Evolutionary conservation across 2,797 vertebrate genomes (phyloP).

Genomic region (Sarcophilus harrisii): DNA sequence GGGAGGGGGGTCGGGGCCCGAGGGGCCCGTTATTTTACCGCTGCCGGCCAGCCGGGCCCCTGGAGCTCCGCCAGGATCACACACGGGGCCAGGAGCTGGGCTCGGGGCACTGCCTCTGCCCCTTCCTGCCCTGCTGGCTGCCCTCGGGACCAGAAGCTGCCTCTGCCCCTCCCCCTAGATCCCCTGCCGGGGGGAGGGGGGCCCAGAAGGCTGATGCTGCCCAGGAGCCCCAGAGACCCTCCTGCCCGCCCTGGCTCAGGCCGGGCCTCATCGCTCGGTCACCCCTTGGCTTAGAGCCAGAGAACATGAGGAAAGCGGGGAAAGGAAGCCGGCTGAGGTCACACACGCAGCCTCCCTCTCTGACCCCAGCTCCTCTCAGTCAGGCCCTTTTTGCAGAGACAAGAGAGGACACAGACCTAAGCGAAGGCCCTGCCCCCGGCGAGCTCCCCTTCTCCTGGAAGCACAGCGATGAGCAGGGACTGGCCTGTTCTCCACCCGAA

Average conservation of each 20-base stretch:
- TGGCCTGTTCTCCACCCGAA: too few relatives aligned
- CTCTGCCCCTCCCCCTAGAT: too few relatives aligned
- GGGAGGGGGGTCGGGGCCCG: neutral
- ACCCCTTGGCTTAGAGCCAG: neutral
- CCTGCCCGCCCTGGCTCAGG: too few relatives aligned
- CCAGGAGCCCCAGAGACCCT: neutral
- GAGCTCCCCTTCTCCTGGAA: neutral
- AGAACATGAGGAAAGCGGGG: neutral
- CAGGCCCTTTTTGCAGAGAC: neutral
- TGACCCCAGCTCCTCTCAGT: neutral
- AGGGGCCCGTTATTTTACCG: neutral
- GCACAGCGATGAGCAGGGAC: too few relatives aligned
- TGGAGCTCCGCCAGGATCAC: neutral
- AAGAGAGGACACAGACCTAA: neutral
- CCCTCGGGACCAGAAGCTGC: too few relatives aligned
- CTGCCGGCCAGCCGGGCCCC: neutral
- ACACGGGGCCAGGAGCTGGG: neutral
- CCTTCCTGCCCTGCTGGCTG: neutral
- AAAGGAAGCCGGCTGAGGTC: neutral
- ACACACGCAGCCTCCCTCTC: neutral
- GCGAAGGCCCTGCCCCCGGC: neutral
- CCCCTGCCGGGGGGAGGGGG: too few relatives aligned
- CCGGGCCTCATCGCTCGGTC: too few relatives aligned
- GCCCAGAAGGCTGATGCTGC: neutral
- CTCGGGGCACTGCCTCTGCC: too few relatives aligned